phyloP scores from a whole-genome alignment of 2,113 vertebrate species.

The Oriolus oriolus region DNA sequence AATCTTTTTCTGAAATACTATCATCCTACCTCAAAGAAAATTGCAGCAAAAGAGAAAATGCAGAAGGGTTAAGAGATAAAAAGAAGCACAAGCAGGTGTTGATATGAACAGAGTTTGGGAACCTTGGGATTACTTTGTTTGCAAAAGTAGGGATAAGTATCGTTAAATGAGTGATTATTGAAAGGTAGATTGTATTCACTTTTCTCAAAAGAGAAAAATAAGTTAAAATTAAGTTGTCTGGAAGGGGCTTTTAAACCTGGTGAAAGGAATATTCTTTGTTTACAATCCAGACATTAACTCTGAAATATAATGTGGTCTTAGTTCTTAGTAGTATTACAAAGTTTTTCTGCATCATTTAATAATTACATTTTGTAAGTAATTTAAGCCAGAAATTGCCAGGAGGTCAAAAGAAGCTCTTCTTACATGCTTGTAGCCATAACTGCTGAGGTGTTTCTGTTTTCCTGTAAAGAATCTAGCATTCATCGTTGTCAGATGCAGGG shows the following conservation, averaged over 20 bases:
- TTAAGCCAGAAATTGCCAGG: background rate
- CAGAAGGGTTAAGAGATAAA: background rate
- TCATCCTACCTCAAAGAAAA: background rate
- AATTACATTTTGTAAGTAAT: background rate
- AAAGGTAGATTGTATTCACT: background rate
- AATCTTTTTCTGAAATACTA: background rate
- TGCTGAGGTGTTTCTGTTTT: background rate
- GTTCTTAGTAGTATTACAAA: background rate
- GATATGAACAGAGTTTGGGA: background rate
- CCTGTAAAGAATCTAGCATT: background rate
- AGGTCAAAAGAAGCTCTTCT: background rate
- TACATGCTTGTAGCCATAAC: background rate
- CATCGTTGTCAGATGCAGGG: fast-evolving
- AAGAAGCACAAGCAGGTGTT: background rate
- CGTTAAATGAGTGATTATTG: background rate
- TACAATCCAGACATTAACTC: background rate
- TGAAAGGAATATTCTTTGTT: background rate
- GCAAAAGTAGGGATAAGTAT: background rate
- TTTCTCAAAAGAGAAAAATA: background rate
- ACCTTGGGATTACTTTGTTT: background rate
- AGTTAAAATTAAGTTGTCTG: background rate
- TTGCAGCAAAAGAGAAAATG: background rate
- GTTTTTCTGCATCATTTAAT: background rate
- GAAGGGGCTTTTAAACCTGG: background rate
- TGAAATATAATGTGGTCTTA: background rate